These are phyloP conservation scores for Lasioglossum albipes DNA, from an alignment of 1,140 invertebrate genomes.

Conservation along the genomic window DNA sequence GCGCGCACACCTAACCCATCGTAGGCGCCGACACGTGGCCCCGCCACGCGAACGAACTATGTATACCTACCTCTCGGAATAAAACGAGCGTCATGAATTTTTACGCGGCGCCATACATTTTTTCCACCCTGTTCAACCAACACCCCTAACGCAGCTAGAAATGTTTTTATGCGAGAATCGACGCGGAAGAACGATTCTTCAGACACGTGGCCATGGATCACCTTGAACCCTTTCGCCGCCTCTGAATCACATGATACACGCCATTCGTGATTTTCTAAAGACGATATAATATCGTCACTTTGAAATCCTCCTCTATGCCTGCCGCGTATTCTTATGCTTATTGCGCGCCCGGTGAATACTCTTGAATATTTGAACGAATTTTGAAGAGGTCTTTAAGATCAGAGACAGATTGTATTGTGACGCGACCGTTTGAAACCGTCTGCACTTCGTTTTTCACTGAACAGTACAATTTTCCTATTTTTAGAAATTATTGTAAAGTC, in stretches of 20 bases:
- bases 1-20: not conserved
- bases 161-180: not conserved
- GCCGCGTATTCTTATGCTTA: not conserved
- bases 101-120: not conserved
- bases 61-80: not conserved
- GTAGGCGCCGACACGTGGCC: conserved; percentile 65
- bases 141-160: not conserved
- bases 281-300: not conserved
- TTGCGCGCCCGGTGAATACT: not conserved
- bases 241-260: not conserved
- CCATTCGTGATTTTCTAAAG: not conserved
- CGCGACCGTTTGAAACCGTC: too few species aligned
- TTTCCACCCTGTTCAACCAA: too few species aligned
- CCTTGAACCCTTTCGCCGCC: not conserved
- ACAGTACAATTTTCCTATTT: too few species aligned
- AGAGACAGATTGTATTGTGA: not conserved
- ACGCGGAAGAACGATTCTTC: not conserved
- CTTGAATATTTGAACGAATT: not conserved
- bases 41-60: conserved; percentile 20
- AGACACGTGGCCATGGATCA: not conserved
- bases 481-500: too few species aligned
- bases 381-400: not conserved
- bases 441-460: too few species aligned
- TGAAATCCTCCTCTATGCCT: not conserved
- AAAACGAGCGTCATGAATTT: conserved; percentile 42